Base-by-base conservation (phyloP, 2,888 invertebrate species). In the Diploptera punctata region DNA sequence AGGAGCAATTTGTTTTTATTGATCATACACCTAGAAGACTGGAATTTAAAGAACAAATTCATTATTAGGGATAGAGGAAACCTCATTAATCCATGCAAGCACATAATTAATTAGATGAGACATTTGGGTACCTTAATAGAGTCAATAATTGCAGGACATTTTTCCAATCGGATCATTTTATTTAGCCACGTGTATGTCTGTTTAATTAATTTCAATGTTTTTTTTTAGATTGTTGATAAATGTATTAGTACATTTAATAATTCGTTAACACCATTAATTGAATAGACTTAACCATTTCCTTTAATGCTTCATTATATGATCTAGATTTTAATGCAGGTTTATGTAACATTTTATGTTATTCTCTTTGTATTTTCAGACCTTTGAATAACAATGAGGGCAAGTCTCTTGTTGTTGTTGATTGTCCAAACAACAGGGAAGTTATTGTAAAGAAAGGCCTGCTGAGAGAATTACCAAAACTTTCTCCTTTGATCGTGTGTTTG, bases 401-500 rank as follows among this genome's bases (percentile, higher is more conserved):
- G 74, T 91, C 91, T 0, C 80, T 86, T 26, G 88, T 90, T 57
- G 88, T 93, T 2, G 87, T 95, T 0, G 92, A 93, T 71, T 89
- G 90, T 0, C 79, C 85, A 33, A 85, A 90, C 3, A 87, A 87
- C 57, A 86, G 87, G 38, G 93, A 94, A 79, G 87, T 95, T 21
- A n/a, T n/a, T n/a, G n/a, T 0, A 87, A 88, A 24, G 80, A 70
- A 81, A 81, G 13, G 84, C 87, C 47, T 79, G 83, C 70, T 76
- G 87, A 88, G 5, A 88, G 90, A 54, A 86, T 88, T 71, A 89
- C 89, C 1, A 94, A 93, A 83, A 92, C 89, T 77, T 95, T 94
- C 80, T 89, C 90, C 0, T 97, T 95, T 81, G 96, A 97, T 82
- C 85, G 89, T 76, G 93, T 95, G 0, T 99, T 98, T 81, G 92